Evolutionary conservation across 1,140 invertebrate species (phyloP).

Genomic region (Nasonia longicornis): DNA sequence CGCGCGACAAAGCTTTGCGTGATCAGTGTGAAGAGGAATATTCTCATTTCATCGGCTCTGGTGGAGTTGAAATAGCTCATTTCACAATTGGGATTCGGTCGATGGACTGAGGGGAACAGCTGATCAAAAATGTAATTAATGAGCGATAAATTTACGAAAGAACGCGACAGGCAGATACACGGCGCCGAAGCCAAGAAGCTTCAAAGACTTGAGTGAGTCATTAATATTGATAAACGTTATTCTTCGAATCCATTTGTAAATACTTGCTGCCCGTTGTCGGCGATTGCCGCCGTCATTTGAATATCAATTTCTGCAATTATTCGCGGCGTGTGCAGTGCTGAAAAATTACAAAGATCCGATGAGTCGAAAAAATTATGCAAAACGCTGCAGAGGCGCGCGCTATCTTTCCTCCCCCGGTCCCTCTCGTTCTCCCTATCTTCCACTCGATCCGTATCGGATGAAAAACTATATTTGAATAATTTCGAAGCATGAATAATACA

Average conservation of each 20-base stretch:
- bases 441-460: constrained; percentile 27
- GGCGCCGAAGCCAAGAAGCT: background rate
- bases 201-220: background rate
- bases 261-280: background rate
- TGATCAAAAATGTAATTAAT: background rate
- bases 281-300: no score
- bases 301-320: background rate
- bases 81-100: no score
- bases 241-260: background rate
- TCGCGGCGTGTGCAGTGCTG: background rate
- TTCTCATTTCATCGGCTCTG: no score
- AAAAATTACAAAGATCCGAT: background rate
- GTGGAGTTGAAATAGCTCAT: no score
- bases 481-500: constrained; percentile 41
- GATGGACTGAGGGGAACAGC: background rate
- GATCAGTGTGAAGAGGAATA: no score
- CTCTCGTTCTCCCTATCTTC: constrained; percentile 1
- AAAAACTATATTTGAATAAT: constrained; percentile 42
- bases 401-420: background rate
- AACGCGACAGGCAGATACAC: background rate
- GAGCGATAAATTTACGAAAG: background rate
- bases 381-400: background rate
- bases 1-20: background rate
- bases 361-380: constrained; percentile 35
- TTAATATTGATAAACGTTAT: background rate